Conservation (phyloP, 1,140 invertebrate genomes). For the Acromyrmex echinatior region DNA sequence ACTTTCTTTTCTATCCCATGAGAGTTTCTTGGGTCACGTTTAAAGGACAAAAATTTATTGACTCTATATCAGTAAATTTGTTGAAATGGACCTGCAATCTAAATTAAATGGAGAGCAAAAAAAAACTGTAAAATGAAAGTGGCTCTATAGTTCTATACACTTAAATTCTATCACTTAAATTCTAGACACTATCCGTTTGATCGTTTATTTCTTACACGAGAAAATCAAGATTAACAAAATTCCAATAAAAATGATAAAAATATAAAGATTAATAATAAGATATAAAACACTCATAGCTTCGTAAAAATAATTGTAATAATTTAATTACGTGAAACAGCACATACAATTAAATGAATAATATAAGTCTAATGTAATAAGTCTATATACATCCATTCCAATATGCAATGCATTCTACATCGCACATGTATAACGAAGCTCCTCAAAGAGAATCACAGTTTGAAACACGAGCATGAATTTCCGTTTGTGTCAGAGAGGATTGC, state of each 20-base stretch:
- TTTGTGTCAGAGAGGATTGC: neutral
- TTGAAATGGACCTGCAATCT: slow-evolving; percentile 28
- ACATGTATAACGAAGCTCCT: neutral
- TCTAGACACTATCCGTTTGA: neutral
- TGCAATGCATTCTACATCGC: no score
- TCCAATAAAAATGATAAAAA: neutral
- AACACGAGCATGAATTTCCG: neutral
- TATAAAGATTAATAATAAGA: neutral
- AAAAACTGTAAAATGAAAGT: neutral
- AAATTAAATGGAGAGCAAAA: slow-evolving; percentile 37
- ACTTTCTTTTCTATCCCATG: slow-evolving; percentile 4
- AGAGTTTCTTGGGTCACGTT: slow-evolving; percentile 28
- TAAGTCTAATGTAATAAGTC: no score
- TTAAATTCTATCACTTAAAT: neutral
- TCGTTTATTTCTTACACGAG: neutral
- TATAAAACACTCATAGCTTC: neutral
- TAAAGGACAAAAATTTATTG: slow-evolving; percentile 30
- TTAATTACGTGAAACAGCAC: no score
- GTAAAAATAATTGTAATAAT: neutral
- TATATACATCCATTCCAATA: no score
- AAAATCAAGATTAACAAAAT: slow-evolving; percentile 23
- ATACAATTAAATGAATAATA: no score
- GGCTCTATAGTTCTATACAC: neutral
- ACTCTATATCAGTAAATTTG: slow-evolving; percentile 1
- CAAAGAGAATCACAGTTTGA: neutral